A percentile compares a stretch with the other conserved stretches of the same genome.
These are phyloP conservation scores for Alethe diademata DNA, from an alignment of 2,113 vertebrate genomes.

Conservation along the genomic window DNA sequence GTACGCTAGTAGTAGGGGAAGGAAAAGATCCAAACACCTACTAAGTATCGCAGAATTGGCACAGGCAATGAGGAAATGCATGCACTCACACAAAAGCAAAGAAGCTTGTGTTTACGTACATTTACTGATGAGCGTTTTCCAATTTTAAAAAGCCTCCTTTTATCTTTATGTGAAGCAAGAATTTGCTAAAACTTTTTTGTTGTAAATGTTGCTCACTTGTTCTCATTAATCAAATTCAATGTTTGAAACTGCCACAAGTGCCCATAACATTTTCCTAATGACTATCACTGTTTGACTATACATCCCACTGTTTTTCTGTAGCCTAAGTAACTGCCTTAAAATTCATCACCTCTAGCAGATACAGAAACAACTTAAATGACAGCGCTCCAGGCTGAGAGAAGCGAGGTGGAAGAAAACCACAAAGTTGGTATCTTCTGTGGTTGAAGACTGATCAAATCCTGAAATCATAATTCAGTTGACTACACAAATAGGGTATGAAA, in stretches of 20 bases:
- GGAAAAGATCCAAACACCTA: not conserved
- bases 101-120: not conserved
- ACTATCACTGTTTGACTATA: not conserved
- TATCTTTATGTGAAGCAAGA: not conserved
- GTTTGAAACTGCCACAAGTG: not conserved
- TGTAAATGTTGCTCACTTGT: not conserved
- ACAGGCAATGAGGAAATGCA: not conserved
- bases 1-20: not conserved
- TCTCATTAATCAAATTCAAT: constrained; percentile 36
- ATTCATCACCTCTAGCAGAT: not conserved
- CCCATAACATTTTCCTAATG: constrained; percentile 18
- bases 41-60: not conserved
- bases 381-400: not conserved
- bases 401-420: not conserved
- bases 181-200: not conserved
- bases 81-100: not conserved
- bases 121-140: not conserved
- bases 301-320: not conserved
- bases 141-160: not conserved
- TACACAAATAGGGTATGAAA: not conserved
- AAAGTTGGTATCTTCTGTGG: not conserved
- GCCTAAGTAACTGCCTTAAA: constrained; percentile 27
- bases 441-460: not conserved
- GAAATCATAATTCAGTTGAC: not conserved
- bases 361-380: not conserved